Evolutionary conservation across 2,113 vertebrate genomes (phyloP).

Genomic region (Carettochelys insculpta): DNA sequence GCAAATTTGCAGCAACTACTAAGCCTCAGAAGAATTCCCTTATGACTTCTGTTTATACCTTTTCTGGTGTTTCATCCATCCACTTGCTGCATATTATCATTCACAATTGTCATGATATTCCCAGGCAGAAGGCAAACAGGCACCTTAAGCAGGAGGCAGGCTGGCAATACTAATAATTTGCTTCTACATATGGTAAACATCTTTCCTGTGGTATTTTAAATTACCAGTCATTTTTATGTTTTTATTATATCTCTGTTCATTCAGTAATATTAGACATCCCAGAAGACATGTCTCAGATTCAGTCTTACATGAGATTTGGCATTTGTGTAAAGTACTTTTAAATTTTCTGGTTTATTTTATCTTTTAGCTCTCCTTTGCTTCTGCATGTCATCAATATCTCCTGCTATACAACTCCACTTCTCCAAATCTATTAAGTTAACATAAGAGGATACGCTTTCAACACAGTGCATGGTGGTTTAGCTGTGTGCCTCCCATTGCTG

Average conservation of each 20-base stretch:
- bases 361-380: background rate
- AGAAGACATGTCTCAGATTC: background rate
- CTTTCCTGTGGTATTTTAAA: background rate
- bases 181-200: background rate
- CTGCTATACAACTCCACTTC: background rate
- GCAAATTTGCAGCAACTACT: background rate
- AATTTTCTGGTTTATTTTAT: background rate
- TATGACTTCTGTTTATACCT: background rate
- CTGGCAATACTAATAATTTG: background rate
- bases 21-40: background rate
- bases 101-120: background rate
- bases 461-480: background rate
- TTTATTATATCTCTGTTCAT: background rate
- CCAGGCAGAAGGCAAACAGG: background rate
- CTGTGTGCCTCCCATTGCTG: background rate
- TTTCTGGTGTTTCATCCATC: background rate
- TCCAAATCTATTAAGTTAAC: background rate
- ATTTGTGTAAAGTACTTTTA: background rate
- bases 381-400: background rate
- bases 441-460: background rate
- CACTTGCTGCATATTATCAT: background rate
- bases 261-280: background rate
- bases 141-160: background rate
- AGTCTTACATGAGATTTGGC: background rate
- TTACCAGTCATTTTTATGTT: background rate